Base-by-base conservation (phyloP, 2,797 vertebrate genomes). In the Chelonia mydas region DNA sequence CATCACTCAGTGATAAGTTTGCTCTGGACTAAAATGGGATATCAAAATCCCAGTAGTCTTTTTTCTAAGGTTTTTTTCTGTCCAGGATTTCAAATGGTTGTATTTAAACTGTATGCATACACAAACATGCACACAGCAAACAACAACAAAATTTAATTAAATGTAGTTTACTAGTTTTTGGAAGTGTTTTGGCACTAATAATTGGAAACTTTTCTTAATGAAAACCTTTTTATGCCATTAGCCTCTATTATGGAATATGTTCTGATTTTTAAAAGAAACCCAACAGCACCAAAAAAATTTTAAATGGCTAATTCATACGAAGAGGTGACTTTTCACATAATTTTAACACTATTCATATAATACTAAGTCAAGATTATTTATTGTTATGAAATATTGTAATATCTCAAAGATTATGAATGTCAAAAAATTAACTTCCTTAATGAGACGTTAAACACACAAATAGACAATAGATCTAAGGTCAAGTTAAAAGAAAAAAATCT, bases 21-120 rank as follows among this genome's bases (percentile, higher is more conserved):
- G 1, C 0, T 51, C 23, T 72, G 27, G 79, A 4, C 23, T 83
- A 87, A 90, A 0, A 1, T 1, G 0, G 5, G 17, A 25, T 78
- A 28, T 51, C 78, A 83, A 96, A 86, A 79, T 19, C 0, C 19
- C 23, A 23, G n/a, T 1, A 76, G 59, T 41, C 45, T 88, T 94
- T 81, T 90, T 82, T 59, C 86, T 9, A 88, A 90, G 90, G 91
- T 3, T 68, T 68, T 19, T 72, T n/a, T 72, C 9, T 28, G 57
- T 25, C 51, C 1, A n/a, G 23, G 1, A 85, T 92, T 92, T 74
- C 50, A 90, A 3, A 7, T 47, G 6, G 51, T 33, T 83, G 41
- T 53, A 87, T 92, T 83, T 45, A 81, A 6, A 27, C 11, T 82
- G 21, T 77, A 90, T 47, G 25, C 2, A 77, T 27, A 47, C 41